Evolutionary conservation across 2,797 vertebrate species (phyloP).

Genomic region (Urosaurus nigricauda): DNA sequence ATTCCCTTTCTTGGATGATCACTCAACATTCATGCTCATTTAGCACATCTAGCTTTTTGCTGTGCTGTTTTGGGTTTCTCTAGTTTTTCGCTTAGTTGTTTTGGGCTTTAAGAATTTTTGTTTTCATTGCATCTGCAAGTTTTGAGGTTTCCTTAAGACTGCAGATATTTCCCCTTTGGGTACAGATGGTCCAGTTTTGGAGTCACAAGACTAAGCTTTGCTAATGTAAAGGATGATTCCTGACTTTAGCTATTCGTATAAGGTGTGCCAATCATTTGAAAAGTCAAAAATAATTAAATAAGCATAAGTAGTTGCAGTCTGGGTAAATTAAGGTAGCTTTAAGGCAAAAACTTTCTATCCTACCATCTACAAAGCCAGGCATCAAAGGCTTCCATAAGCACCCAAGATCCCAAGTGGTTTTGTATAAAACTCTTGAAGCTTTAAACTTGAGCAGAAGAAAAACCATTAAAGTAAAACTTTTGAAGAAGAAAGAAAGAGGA

Average conservation of each 20-base stretch:
- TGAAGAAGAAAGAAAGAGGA: background rate
- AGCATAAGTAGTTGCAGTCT: background rate
- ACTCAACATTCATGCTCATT: background rate
- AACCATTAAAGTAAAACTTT: background rate
- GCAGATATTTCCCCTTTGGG: background rate
- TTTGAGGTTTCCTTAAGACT: background rate
- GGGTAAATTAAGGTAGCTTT: background rate
- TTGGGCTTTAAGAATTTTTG: background rate
- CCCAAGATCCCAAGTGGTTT: background rate
- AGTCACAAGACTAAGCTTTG: background rate
- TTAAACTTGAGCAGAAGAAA: background rate
- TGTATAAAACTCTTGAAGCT: constrained; percentile 10
- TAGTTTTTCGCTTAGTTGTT: no score
- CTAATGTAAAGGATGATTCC: background rate
- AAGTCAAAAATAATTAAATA: background rate
- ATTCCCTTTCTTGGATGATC: no score
- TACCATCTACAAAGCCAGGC: background rate
- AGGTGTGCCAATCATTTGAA: background rate
- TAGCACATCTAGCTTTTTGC: background rate
- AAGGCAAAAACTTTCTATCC: background rate
- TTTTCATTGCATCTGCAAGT: background rate
- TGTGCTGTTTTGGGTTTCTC: no score
- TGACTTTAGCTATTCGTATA: background rate
- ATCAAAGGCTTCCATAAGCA: constrained; percentile 16
- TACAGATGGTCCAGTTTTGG: background rate